Evolutionary conservation across 2,888 invertebrate genomes (phyloP), one percentile per base, ranked within the genome.

Genomic region (Chrysodeixis includens): DNA sequence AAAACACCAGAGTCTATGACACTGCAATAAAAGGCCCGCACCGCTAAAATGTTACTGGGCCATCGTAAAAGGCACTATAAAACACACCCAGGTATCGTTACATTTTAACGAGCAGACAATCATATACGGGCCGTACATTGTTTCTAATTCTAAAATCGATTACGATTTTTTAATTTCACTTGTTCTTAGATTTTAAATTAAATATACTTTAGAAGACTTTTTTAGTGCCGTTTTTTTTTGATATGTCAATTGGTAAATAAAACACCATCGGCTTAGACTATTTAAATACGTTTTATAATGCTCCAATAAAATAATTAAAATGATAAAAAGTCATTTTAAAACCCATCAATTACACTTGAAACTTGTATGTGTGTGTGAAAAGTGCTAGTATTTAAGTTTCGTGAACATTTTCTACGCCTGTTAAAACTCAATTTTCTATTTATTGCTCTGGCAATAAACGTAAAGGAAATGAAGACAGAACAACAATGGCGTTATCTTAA

Each of bases 1-100:
- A 93, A 94, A 93, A 90, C 90, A 86, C 87, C 86, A 88, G 88
- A 87, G 86, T 91, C 93, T 94, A 94, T 92, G 93, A 91, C 90
- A 91, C 88, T 83, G 90, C 84, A 88, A 92, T 94, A 94, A 94
- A 94, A 86, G 74, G 90, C 94, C 94, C 94, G 94, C 95, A 94
- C 92, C 93, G 93, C 94, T 94, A 94, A 94, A 94, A 93, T 92
- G 94, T 94, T 90, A 91, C 91, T 92, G 89, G 87, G 90, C 88
- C 83, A 86, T 90, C 94, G 89, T 94, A 94, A 94, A 94, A 90
- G 73, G 81, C 83, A 92, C 88, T 89, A 93, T 94, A 94, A 93
- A 92, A 93, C 90, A 89, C 89, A 87, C 89, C 89, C 89, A 85
- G 87, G 85, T 87, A 92, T 92, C 89, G 92, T 92, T 92, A 92